Base-by-base conservation (phyloP, 2,113 vertebrate genomes). In the Psophia crepitans region DNA sequence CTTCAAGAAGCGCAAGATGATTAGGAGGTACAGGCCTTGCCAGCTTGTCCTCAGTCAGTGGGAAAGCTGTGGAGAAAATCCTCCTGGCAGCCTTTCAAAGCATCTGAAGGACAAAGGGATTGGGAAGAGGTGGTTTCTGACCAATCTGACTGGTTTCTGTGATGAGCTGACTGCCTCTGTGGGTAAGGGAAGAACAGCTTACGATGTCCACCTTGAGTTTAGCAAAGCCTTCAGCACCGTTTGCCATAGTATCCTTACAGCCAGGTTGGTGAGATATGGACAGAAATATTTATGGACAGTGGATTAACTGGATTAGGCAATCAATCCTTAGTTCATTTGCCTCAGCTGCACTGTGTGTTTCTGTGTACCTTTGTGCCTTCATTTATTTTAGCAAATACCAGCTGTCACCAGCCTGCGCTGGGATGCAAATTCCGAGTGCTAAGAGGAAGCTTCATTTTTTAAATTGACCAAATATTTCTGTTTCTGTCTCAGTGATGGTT, bases 161-260 rank as follows among this genome's bases (percentile, higher is more conserved):
- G n/a, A n/a, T n/a, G n/a, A n/a, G n/a, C n/a, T n/a, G n/a, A 15
- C 68, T 22, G 22, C 14, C 27, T 8, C 21, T 27, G 6, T 1
- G 28, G n/a, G 3, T 28, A 12, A 54, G 18, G 64, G 28, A 23
- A 70, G 14, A 70, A 15, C 75, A 46, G 39, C 23, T 69, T 32
- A 2, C 7, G 22, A 2, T 1, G 3, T 27, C 6, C 1, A 30
- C 15, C 30, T 56, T 63, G 41, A 11, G 48, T 48, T 64, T 0
- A n/a, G 56, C n/a, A 11, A 22, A 46, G 66, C 0, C 7, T 21
- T 41, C 39, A 13, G n/a, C 48, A 5, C 20, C 2, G 13, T 48
- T 48, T n/a, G n/a, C 30, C 1, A 0, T 20, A 3, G 19, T 8
- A 21, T 23, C 48, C 49, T n/a, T 41, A 9, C 1, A 56, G 41